Percentiles rank a stretch among this genome's conserved stretches.
These are phyloP conservation scores for Crax fasciolata DNA, from an alignment of 2,797 vertebrate genomes.

Conservation along the genomic window DNA sequence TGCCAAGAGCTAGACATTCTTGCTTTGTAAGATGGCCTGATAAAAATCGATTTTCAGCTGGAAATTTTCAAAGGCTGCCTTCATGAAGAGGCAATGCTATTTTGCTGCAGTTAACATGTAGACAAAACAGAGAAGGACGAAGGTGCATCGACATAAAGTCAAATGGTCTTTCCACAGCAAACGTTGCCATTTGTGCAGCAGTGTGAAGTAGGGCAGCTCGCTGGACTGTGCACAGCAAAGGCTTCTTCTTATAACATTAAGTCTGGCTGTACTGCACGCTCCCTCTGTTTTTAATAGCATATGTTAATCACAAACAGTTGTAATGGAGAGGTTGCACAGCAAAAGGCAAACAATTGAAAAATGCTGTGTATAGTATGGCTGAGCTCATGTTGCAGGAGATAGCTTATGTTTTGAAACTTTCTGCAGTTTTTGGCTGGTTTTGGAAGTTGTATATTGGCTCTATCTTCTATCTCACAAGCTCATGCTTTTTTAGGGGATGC, in stretches of 20 bases:
- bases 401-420: slow-evolving; percentile 6
- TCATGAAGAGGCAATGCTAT: background rate
- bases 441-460: background rate
- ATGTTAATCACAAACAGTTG: slow-evolving; percentile 51
- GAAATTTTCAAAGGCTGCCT: slow-evolving; percentile 34
- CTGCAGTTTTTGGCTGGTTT: slow-evolving; percentile 21
- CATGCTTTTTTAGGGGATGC: background rate
- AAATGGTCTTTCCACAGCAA: slow-evolving; percentile 7
- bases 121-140: background rate
- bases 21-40: slow-evolving; percentile 41
- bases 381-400: background rate
- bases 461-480: background rate
- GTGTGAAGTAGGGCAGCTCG: background rate
- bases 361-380: background rate
- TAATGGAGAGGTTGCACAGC: background rate
- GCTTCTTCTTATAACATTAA: background rate
- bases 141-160: background rate
- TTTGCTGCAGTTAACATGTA: background rate
- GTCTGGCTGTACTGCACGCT: background rate
- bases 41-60: slow-evolving; percentile 40
- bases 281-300: slow-evolving; percentile 41
- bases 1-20: slow-evolving; percentile 24
- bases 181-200: background rate
- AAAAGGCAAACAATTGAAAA: slow-evolving; percentile 30
- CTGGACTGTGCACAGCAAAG: background rate